A percentile compares a stretch with the other conserved stretches of the same genome.
These are phyloP conservation scores for Aphrophora alni DNA, from an alignment of 2,888 invertebrate genomes.

Conservation along the genomic window DNA sequence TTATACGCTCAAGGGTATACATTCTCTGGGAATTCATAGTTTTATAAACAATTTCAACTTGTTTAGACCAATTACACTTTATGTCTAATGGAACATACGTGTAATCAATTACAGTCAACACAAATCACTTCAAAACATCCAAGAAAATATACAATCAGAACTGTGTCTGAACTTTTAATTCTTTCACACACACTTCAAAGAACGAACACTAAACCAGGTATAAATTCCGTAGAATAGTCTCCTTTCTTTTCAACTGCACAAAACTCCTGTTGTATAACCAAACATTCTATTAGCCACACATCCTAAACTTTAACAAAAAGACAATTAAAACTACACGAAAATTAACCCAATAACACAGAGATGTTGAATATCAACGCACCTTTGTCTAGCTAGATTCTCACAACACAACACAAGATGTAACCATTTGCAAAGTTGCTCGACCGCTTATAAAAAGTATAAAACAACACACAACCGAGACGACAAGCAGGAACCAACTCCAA, in stretches of 20 bases:
- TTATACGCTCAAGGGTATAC: too few relatives aligned
- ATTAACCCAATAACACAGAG: conserved; percentile 2
- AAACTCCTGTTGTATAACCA: too few relatives aligned
- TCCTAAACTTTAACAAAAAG: too few relatives aligned
- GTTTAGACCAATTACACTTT: too few relatives aligned
- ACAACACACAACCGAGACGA: background rate
- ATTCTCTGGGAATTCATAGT: too few relatives aligned
- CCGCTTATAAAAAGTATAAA: conserved; percentile 6
- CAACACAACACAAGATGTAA: background rate
- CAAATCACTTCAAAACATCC: too few relatives aligned
- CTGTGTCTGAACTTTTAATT: background rate
- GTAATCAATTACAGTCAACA: too few relatives aligned
- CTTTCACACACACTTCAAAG: background rate
- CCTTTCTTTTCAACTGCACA: background rate
- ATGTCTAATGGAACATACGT: too few relatives aligned
- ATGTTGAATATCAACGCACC: background rate
- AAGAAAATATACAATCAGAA: too few relatives aligned
- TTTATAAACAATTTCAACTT: too few relatives aligned
- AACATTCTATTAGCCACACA: too few relatives aligned
- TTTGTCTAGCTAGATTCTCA: background rate
- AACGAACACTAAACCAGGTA: background rate
- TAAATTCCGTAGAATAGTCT: background rate
- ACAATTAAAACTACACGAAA: too few relatives aligned
- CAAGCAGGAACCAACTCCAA: background rate
- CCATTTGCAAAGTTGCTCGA: background rate